Percentiles rank a stretch among this genome's conserved stretches.
phyloP scores from a whole-genome alignment of 2,797 vertebrate species.

The Cetoscarus ocellatus region DNA sequence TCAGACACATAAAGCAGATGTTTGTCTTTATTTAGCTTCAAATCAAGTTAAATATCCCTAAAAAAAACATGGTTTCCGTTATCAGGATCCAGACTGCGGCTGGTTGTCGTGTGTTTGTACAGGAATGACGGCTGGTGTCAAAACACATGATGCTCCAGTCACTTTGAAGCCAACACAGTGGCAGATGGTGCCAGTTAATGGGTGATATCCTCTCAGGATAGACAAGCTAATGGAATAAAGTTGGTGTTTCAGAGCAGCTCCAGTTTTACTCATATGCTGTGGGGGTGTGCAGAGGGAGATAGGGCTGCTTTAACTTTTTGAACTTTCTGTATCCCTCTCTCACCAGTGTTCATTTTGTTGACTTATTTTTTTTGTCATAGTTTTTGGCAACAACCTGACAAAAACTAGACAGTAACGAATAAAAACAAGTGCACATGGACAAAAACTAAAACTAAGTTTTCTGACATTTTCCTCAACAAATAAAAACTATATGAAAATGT shows the following conservation, averaged over 20 bases:
- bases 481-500: too few relatives aligned
- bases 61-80: not conserved
- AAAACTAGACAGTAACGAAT: too few relatives aligned
- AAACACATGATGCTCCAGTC: constrained; percentile 20
- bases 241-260: constrained; percentile 26
- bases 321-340: constrained; percentile 9
- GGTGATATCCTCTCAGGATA: constrained; percentile 31
- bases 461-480: too few relatives aligned
- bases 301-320: constrained; percentile 10
- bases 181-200: constrained; percentile 60
- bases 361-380: too few relatives aligned
- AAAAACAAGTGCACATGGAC: too few relatives aligned
- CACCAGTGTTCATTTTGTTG: too few relatives aligned
- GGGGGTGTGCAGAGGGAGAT: constrained; percentile 11
- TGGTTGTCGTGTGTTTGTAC: constrained; percentile 28
- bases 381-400: too few relatives aligned
- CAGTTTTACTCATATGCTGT: constrained; percentile 30
- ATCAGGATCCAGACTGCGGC: constrained; percentile 19
- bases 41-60: not conserved
- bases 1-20: constrained; percentile 15
- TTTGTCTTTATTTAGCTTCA: constrained; percentile 6
- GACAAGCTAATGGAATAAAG: constrained; percentile 40
- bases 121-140: constrained; percentile 16
- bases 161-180: constrained; percentile 49
- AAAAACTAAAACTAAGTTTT: too few relatives aligned